Evolutionary conservation across 1,140 invertebrate species (phyloP).

Genomic region (Brachionus angularis): DNA sequence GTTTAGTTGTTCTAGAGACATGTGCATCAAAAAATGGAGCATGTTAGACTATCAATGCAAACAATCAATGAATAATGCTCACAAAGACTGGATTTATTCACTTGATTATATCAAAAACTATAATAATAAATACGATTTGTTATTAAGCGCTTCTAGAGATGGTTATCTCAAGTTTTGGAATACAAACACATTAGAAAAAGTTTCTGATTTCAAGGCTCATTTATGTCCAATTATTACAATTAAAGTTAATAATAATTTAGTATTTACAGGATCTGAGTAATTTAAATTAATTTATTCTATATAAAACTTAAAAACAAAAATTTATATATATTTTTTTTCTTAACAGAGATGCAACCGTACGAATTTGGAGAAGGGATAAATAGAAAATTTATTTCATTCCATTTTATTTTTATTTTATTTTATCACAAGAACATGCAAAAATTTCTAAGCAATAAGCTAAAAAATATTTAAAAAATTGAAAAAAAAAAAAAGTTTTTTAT

Average conservation of each 20-base stretch:
- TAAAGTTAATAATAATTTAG: slow-evolving; percentile 67
- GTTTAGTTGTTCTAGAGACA: slow-evolving; percentile 80
- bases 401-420: background rate
- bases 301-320: too few species aligned
- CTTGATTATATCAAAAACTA: slow-evolving; percentile 65
- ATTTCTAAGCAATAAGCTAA: slow-evolving; percentile 31
- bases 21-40: slow-evolving; percentile 82
- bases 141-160: slow-evolving; percentile 73
- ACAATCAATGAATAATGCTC: slow-evolving; percentile 75
- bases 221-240: slow-evolving; percentile 71
- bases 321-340: background rate
- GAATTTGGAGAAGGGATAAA: slow-evolving; percentile 34
- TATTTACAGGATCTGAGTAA: slow-evolving; percentile 71
- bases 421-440: too few species aligned
- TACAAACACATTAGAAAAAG: slow-evolving; percentile 63
- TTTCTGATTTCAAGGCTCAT: slow-evolving; percentile 72
- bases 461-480: too few species aligned
- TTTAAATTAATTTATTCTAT: too few species aligned
- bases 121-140: slow-evolving; percentile 57
- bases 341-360: slow-evolving; percentile 22
- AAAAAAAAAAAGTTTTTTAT: too few species aligned
- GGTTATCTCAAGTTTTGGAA: slow-evolving; percentile 72
- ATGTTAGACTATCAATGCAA: slow-evolving; percentile 66
- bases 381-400: slow-evolving; percentile 24
- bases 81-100: slow-evolving; percentile 82